Base-by-base conservation (phyloP, 2,888 invertebrate species). In the Lumbricus terrestris region DNA sequence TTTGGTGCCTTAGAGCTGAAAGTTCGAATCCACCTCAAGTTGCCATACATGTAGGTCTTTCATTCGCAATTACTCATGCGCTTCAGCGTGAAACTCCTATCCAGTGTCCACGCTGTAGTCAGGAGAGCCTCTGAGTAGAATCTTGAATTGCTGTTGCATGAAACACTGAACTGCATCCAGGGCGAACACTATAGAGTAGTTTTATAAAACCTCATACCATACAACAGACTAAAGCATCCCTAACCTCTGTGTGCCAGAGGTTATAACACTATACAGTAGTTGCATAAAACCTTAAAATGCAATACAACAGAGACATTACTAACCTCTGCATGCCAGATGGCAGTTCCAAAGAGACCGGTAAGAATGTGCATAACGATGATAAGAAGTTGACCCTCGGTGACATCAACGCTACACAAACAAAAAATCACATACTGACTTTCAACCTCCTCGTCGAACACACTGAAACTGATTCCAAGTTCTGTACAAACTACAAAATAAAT, bases 381-480 rank as follows among this genome's bases (percentile, higher is more conserved):
- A 89, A 97, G 97, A 95, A 98, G 97, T 95, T 99, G 99, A 16
- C 98, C 99, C 96, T 99, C 99, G 0, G 99, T 99, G 42, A 99
- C 99, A 96, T 99, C 99, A 93, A 99, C 96, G 90, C 95, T 95
- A 93, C n/a, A n/a, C n/a, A n/a, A n/a, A 91, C 93, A 93, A 33
- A 88, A 88, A 8, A 69, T 29, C n/a, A 69, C 69, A 69, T 29
- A n/a, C 13, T n/a, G 69, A 69, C 29, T 8, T 69, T n/a, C 69
- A n/a, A n/a, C n/a, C n/a, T n/a, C 69, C 16, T 69, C n/a, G 11
- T 69, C 2, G 13, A 69, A 69, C 29, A 69, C 69, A n/a, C n/a
- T 69, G 0, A 69, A 69, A 69, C n/a, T n/a, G n/a, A 69, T 8
- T 69, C 69, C 69, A 69, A 69, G 69, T 69, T 69, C 69, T 69